phyloP scores from a whole-genome alignment of 2,888 invertebrate species.

The Sycophila texana region DNA sequence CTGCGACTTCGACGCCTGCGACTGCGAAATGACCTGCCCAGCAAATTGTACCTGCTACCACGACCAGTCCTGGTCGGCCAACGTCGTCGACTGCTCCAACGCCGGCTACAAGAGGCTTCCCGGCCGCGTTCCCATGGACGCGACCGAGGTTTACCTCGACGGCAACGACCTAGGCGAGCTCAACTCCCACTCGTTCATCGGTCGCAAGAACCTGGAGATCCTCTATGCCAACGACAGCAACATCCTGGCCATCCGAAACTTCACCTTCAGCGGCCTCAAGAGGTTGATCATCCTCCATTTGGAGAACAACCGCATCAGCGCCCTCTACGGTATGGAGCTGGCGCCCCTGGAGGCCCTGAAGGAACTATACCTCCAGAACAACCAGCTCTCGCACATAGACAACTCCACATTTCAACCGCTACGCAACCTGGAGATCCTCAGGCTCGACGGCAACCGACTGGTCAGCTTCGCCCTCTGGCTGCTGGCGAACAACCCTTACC shows the following conservation, averaged over 20 bases:
- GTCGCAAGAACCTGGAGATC: slow-evolving; percentile 91
- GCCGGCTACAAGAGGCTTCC: slow-evolving; percentile 90
- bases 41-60: slow-evolving; percentile 95
- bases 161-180: slow-evolving; percentile 93
- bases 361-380: slow-evolving; percentile 91
- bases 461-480: slow-evolving; percentile 91
- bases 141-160: slow-evolving; percentile 95
- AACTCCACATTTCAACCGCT: slow-evolving; percentile 90
- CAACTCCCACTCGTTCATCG: slow-evolving; percentile 92
- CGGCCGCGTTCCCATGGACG: slow-evolving; percentile 94
- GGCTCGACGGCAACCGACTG: slow-evolving; percentile 90
- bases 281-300: slow-evolving; percentile 88
- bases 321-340: slow-evolving; percentile 89
- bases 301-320: slow-evolving; percentile 89
- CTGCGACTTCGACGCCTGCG: slow-evolving; percentile 97
- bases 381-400: slow-evolving; percentile 88
- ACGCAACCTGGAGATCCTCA: slow-evolving; percentile 88
- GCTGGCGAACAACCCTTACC: slow-evolving; percentile 87
- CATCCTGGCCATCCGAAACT: slow-evolving; percentile 89
- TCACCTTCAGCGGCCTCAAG: slow-evolving; percentile 92
- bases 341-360: slow-evolving; percentile 87
- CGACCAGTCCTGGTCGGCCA: slow-evolving; percentile 94
- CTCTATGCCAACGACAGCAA: slow-evolving; percentile 93
- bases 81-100: slow-evolving; percentile 93
- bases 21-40: slow-evolving; percentile 98